phyloP scores from a whole-genome alignment of 2,888 invertebrate genomes.

The Lepidonotus clava region DNA sequence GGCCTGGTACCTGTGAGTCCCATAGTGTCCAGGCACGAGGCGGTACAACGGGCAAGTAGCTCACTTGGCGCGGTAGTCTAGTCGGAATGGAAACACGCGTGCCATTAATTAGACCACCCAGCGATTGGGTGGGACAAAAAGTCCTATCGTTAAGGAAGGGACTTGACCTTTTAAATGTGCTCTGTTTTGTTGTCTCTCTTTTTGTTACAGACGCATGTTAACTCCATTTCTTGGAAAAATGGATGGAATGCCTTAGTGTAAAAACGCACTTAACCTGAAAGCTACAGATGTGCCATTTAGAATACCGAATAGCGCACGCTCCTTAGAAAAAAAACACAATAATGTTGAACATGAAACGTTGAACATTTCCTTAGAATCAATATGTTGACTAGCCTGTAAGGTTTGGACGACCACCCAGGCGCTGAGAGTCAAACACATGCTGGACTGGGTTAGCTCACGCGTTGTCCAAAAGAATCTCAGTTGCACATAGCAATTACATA shows the following conservation, averaged over 20 bases:
- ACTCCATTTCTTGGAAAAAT: neutral
- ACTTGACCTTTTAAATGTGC: neutral
- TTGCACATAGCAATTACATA: neutral
- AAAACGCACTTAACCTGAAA: neutral
- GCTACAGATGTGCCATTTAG: conserved; percentile 15
- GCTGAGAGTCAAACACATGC: no score
- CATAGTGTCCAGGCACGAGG: neutral
- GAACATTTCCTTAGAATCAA: neutral
- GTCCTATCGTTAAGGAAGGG: no score
- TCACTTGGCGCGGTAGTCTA: neutral
- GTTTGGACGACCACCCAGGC: no score
- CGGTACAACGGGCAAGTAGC: neutral
- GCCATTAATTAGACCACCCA: neutral
- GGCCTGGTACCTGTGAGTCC: neutral
- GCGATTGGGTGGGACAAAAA: neutral
- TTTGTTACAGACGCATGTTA: neutral
- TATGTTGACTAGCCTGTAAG: neutral
- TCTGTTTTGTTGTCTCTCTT: no score
- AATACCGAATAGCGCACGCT: neutral
- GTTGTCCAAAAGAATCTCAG: neutral
- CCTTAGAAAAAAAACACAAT: neutral
- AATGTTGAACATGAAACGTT: conserved; percentile 3
- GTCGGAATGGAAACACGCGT: no score
- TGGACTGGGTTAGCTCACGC: neutral
- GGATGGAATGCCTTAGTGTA: neutral